Conservation (phyloP, 2,113 vertebrate species). For the Microcebus griseorufus region DNA sequence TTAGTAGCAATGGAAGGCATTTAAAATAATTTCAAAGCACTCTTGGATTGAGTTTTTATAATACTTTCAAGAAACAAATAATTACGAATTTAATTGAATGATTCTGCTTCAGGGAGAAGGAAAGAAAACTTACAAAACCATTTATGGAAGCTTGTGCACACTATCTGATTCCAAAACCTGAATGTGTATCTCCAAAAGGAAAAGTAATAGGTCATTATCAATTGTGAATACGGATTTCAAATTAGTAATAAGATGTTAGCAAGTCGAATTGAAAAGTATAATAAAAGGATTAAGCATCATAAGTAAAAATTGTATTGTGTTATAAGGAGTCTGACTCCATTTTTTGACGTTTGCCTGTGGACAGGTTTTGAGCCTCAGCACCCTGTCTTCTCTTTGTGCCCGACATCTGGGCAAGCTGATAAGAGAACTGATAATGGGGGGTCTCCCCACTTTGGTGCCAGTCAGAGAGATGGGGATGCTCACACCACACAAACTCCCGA, state of each 20-base stretch:
- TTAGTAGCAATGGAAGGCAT: background rate
- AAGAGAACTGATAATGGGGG: background rate
- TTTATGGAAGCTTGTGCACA: background rate
- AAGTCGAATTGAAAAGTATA: background rate
- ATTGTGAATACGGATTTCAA: background rate
- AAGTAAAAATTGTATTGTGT: background rate
- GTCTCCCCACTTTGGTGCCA: no score
- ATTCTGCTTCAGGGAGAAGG: background rate
- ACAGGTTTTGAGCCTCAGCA: background rate
- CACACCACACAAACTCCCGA: background rate
- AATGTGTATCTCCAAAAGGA: background rate
- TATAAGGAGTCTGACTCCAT: background rate
- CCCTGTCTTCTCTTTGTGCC: background rate
- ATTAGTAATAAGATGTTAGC: background rate
- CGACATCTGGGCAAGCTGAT: background rate
- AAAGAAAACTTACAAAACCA: background rate
- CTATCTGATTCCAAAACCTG: background rate
- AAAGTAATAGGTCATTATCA: background rate
- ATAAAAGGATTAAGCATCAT: background rate
- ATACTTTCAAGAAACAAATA: background rate
- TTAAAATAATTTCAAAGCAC: background rate
- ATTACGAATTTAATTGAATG: background rate
- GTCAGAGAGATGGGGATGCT: background rate
- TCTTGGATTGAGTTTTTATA: background rate
- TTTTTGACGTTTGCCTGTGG: no score